Percentiles rank a stretch among this genome's conserved stretches.
Evolutionary conservation across 2,113 vertebrate species (phyloP).

Genomic region (Colossoma macropomum): DNA sequence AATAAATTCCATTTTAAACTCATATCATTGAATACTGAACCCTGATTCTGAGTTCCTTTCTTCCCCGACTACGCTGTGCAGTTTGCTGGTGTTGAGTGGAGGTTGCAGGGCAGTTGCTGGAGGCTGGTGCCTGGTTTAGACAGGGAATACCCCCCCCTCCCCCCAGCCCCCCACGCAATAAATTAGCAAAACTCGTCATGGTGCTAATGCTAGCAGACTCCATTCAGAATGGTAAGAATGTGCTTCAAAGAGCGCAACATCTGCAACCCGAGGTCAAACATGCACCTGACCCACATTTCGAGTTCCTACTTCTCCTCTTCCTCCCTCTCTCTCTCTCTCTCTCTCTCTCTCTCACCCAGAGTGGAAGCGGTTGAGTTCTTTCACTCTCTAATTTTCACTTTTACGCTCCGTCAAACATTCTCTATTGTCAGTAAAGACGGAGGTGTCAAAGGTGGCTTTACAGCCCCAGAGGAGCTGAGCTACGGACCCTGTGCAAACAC

Average conservation of each 20-base stretch:
- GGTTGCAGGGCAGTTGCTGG: background rate
- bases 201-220: slow-evolving; percentile 27
- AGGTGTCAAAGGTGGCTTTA: slow-evolving; percentile 11
- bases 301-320: background rate
- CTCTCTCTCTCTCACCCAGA: background rate
- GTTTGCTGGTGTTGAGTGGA: background rate
- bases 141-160: slow-evolving; percentile 35
- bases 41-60: too few relatives aligned
- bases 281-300: slow-evolving; percentile 42
- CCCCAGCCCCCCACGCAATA: slow-evolving; percentile 22
- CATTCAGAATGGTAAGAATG: slow-evolving; percentile 43
- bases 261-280: slow-evolving; percentile 42
- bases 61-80: background rate
- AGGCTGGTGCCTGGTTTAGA: slow-evolving; percentile 31
- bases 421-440: background rate
- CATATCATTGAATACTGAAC: too few relatives aligned
- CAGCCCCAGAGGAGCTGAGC: background rate
- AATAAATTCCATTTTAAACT: too few relatives aligned
- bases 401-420: background rate
- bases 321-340: slow-evolving; percentile 14
- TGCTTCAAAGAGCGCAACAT: slow-evolving; percentile 51
- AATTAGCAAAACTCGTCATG: slow-evolving; percentile 33
- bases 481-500: background rate
- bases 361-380: background rate
- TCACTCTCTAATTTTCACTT: background rate